phyloP scores from a whole-genome alignment of 2,888 invertebrate species.

The Diaphora mendica region DNA sequence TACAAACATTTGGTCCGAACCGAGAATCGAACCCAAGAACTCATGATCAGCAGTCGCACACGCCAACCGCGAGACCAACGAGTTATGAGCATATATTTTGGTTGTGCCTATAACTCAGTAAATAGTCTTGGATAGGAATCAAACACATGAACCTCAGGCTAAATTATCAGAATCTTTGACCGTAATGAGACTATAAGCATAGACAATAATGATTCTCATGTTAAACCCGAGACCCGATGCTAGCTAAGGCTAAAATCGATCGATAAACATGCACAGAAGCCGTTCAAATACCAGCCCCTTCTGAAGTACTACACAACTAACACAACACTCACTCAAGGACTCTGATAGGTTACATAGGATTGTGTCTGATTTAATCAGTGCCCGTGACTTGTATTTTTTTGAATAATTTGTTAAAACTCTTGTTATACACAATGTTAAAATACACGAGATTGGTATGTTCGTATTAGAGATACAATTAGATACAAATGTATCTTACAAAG shows the following conservation, averaged over 20 bases:
- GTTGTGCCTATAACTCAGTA: too few species aligned
- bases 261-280: conserved; percentile 23
- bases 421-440: too few species aligned
- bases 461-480: too few species aligned
- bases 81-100: too few species aligned
- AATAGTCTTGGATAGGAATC: too few species aligned
- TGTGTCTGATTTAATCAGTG: neutral
- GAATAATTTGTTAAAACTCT: neutral
- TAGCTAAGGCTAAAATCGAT: conserved; percentile 16
- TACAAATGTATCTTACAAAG: neutral
- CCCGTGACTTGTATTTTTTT: neutral
- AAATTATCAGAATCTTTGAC: too few species aligned
- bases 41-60: too few species aligned
- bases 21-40: too few species aligned
- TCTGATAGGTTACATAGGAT: neutral
- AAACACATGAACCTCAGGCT: too few species aligned
- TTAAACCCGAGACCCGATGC: conserved; percentile 8
- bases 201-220: neutral
- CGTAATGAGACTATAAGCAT: neutral
- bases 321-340: neutral
- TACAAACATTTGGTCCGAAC: too few species aligned
- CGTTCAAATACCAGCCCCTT: conserved; percentile 17
- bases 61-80: too few species aligned
- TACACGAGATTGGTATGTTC: too few species aligned
- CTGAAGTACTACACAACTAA: neutral